A percentile compares a stretch with the other conserved stretches of the same genome.
phyloP scores from a whole-genome alignment of 2,797 vertebrate species.

The Etheostoma perlongum region DNA sequence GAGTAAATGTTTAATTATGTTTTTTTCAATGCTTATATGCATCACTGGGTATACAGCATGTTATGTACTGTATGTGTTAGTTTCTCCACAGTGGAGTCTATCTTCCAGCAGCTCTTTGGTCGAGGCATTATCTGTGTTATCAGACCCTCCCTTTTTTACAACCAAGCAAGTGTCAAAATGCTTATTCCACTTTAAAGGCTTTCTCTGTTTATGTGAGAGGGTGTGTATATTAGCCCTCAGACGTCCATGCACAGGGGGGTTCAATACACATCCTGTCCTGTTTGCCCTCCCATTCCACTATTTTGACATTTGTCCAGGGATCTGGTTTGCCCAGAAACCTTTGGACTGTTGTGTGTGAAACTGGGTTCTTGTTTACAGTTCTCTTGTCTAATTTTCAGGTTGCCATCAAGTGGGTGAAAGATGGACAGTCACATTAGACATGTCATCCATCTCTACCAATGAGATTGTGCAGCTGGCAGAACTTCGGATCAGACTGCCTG shows the following conservation, averaged over 20 bases:
- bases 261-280: slow-evolving; percentile 87
- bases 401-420: slow-evolving; percentile 82
- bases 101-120: slow-evolving; percentile 43
- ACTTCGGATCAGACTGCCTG: slow-evolving; percentile 83
- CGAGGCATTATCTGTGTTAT: slow-evolving; percentile 71
- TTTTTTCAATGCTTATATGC: background rate
- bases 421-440: slow-evolving; percentile 90
- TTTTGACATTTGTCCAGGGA: slow-evolving; percentile 82
- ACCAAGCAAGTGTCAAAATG: slow-evolving; percentile 82
- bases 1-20: slow-evolving; percentile 50
- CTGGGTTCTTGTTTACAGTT: slow-evolving; percentile 17
- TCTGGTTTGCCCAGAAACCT: slow-evolving; percentile 54
- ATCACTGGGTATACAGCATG: background rate
- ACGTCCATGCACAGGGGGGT: slow-evolving; percentile 78
- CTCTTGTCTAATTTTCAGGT: slow-evolving; percentile 72
- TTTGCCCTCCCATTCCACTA: slow-evolving; percentile 55
- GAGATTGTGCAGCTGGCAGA: slow-evolving; percentile 87
- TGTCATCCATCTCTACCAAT: slow-evolving; percentile 87
- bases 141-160: slow-evolving; percentile 80
- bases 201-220: slow-evolving; percentile 82
- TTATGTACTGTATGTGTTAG: background rate
- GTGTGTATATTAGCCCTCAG: slow-evolving; percentile 88
- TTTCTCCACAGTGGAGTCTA: slow-evolving; percentile 23
- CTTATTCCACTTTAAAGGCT: slow-evolving; percentile 86
- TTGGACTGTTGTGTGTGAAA: slow-evolving; percentile 24